Evolutionary conservation across 2,797 vertebrate species (phyloP).

Genomic region (Holocentrus rufus): DNA sequence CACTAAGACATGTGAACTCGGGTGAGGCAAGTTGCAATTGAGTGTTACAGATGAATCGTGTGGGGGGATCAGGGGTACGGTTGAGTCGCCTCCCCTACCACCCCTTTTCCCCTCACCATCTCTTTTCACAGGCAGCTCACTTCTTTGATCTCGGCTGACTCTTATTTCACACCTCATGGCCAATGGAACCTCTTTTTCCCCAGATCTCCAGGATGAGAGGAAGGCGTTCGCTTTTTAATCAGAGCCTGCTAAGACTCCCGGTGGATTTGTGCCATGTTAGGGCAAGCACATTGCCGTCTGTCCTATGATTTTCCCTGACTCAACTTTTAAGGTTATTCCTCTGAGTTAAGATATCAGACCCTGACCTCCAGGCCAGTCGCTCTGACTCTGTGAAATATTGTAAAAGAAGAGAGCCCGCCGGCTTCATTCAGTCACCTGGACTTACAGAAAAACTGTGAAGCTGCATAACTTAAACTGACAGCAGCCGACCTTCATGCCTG

Average conservation of each 20-base stretch:
- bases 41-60: constrained; percentile 52
- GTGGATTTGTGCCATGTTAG: constrained; percentile 34
- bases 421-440: constrained; percentile 32
- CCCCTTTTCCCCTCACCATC: constrained; percentile 22
- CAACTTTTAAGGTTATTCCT: background rate
- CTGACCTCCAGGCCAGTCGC: constrained; percentile 46
- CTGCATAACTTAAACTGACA: background rate
- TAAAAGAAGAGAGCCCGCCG: constrained; percentile 9
- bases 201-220: constrained; percentile 52
- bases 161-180: constrained; percentile 69
- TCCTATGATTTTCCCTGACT: constrained; percentile 41
- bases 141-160: constrained; percentile 67
- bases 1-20: constrained; percentile 36
- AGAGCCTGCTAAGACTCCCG: constrained; percentile 34
- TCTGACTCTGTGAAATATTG: constrained; percentile 38
- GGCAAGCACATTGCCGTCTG: constrained; percentile 35
- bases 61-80: background rate
- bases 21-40: constrained; percentile 20
- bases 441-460: constrained; percentile 18
- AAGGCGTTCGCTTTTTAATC: constrained; percentile 66
- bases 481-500: background rate
- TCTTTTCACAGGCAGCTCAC: constrained; percentile 52
- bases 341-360: constrained; percentile 49
- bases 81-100: constrained; percentile 10
- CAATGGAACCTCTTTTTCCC: constrained; percentile 26